These are phyloP conservation scores for Trachythela sp. DNA, from an alignment of 64 coral and sea anemone genomes.

Conservation along the genomic window DNA sequence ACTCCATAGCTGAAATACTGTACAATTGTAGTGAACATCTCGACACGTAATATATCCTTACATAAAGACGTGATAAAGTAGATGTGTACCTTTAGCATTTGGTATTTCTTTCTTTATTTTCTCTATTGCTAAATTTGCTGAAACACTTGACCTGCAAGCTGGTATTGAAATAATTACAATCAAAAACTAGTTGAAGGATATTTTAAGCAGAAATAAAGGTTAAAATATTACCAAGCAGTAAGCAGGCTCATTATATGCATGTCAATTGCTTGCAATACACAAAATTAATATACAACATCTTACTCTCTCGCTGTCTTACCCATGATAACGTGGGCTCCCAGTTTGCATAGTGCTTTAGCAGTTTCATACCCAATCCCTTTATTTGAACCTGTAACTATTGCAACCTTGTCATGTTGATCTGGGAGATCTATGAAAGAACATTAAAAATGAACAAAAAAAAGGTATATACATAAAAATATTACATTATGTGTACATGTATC, in stretches of 20 bases:
- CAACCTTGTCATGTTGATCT: conserved; percentile 1
- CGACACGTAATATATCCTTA: not conserved
- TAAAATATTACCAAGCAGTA: not conserved
- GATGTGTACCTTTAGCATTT: conserved; percentile 56
- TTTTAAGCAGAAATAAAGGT: not conserved
- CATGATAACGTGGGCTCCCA: not conserved
- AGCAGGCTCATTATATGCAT: no score
- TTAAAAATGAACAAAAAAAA: not conserved
- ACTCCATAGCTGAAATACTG: no score
- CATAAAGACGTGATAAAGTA: not conserved
- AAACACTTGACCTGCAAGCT: conserved; percentile 72
- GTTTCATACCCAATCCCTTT: conserved; percentile 20
- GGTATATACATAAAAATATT: no score
- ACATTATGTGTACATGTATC: no score
- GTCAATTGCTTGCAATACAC: no score
- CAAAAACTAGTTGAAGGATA: not conserved
- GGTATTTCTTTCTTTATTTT: conserved; percentile 62
- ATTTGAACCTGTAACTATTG: not conserved
- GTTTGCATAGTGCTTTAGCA: conserved; percentile 3
- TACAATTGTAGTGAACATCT: no score
- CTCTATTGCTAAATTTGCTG: conserved; percentile 57
- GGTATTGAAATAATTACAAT: not conserved
- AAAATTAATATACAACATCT: no score
- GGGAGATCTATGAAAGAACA: not conserved
- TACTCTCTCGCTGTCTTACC: no score